Conservation (phyloP, 1,140 invertebrate genomes). For the Phthorimaea operculella region DNA sequence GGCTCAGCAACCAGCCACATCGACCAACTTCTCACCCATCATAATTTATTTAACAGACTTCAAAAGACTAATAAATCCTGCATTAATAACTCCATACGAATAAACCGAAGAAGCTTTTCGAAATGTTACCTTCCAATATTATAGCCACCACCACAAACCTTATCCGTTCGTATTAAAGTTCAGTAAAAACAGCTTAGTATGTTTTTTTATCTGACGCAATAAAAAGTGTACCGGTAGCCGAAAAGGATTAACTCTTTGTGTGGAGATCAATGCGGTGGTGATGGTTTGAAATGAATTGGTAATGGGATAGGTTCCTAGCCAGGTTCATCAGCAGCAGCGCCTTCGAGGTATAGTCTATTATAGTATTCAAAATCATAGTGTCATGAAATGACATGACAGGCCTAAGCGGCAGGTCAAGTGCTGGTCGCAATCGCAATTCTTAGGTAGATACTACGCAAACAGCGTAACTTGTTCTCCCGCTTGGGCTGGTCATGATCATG, state of each 20-base stretch:
- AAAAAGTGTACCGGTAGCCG: slow-evolving; percentile 55
- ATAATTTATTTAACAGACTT: slow-evolving; percentile 35
- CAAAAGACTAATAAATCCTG: slow-evolving; percentile 47
- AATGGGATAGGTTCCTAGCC: too few species aligned
- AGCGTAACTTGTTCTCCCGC: too few species aligned
- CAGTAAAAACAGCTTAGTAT: not conserved
- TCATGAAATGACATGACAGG: too few species aligned
- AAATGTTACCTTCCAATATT: not conserved
- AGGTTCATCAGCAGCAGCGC: too few species aligned
- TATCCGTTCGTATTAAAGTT: not conserved
- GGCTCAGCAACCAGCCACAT: too few species aligned
- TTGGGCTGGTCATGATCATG: too few species aligned
- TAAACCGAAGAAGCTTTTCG: slow-evolving; percentile 6
- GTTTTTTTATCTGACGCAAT: slow-evolving; percentile 31
- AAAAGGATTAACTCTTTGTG: slow-evolving; percentile 52
- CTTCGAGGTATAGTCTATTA: too few species aligned
- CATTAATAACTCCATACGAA: slow-evolving; percentile 44
- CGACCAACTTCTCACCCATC: slow-evolving; percentile 27
- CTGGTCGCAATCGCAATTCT: too few species aligned
- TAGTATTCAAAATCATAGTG: too few species aligned
- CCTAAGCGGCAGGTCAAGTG: too few species aligned
- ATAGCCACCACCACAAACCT: not conserved
- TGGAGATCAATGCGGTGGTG: slow-evolving; percentile 41
- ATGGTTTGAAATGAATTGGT: slow-evolving; percentile 15
- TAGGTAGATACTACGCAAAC: too few species aligned